A percentile compares a stretch with the other conserved stretches of the same genome.
phyloP scores from a whole-genome alignment of 2,797 vertebrate genomes.

The Knipowitschia caucasica region DNA sequence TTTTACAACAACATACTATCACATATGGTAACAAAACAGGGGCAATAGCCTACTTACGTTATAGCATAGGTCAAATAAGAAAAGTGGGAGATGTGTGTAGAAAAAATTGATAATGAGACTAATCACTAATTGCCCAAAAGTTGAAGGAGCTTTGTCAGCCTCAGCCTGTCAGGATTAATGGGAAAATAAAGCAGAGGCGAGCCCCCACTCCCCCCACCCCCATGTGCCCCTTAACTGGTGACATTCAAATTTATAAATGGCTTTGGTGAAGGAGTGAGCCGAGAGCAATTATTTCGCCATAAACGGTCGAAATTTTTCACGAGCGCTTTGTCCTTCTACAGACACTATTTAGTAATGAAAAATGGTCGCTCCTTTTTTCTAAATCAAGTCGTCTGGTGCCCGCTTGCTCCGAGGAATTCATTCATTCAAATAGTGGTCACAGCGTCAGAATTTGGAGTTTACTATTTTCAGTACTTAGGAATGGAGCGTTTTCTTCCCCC shows the following conservation, averaged over 20 bases:
- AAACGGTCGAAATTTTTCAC: conserved; percentile 72
- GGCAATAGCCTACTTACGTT: not conserved
- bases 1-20: too few species aligned
- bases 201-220: conserved; percentile 43
- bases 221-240: conserved; percentile 61
- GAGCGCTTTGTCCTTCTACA: conserved; percentile 72
- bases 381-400: conserved; percentile 64
- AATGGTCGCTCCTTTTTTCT: conserved; percentile 66
- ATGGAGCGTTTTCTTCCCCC: conserved; percentile 42
- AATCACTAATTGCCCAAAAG: conserved; percentile 64
- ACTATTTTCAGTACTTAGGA: conserved; percentile 76
- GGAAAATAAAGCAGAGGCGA: conserved; percentile 50
- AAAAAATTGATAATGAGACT: conserved; percentile 55
- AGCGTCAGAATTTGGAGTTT: conserved; percentile 55
- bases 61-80: conserved; percentile 13
- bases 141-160: conserved; percentile 53
- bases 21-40: too few species aligned
- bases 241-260: conserved; percentile 76
- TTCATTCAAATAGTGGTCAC: conserved; percentile 72
- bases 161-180: conserved; percentile 60
- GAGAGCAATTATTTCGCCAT: conserved; percentile 75
- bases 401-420: conserved; percentile 65
- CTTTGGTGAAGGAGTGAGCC: conserved; percentile 66
- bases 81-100: conserved; percentile 37
- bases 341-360: conserved; percentile 82